A percentile compares a stretch with the other conserved stretches of the same genome.
Evolutionary conservation across 2,113 vertebrate genomes (phyloP).

Genomic region (Chionomys nivalis): DNA sequence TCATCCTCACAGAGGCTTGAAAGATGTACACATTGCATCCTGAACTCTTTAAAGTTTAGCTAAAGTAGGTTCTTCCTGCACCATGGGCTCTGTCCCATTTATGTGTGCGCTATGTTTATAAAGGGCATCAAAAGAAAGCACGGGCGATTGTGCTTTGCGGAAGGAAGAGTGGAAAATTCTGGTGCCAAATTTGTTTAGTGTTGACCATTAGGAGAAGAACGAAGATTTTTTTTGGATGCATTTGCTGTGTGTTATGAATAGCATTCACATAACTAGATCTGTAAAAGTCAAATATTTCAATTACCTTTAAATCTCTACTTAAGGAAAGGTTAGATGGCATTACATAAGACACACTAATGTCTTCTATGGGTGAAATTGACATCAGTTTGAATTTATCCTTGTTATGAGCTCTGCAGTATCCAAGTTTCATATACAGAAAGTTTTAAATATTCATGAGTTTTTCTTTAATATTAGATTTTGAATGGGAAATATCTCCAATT

Average conservation of each 20-base stretch:
- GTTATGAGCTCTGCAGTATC: neutral
- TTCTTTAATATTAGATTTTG: constrained; percentile 63
- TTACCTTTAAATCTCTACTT: neutral
- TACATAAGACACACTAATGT: neutral
- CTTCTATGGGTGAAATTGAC: neutral
- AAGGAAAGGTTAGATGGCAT: neutral
- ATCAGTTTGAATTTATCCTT: neutral
- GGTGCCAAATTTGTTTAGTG: neutral
- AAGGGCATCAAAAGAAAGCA: neutral
- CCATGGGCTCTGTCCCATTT: neutral
- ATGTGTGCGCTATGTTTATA: neutral
- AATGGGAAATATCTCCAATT: constrained; percentile 38
- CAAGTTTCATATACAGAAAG: constrained; percentile 9
- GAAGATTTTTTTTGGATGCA: neutral
- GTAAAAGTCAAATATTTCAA: constrained; percentile 38
- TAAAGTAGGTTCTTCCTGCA: neutral
- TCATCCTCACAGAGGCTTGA: neutral
- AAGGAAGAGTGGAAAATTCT: neutral
- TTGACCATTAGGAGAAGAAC: neutral
- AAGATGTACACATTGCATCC: neutral
- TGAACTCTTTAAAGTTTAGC: constrained; percentile 1
- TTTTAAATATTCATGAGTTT: constrained; percentile 49
- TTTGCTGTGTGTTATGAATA: neutral
- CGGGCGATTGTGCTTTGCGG: neutral
- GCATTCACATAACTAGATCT: constrained; percentile 22